Base-by-base conservation (phyloP, 1,140 invertebrate species). In the Cyclina sinensis region DNA sequence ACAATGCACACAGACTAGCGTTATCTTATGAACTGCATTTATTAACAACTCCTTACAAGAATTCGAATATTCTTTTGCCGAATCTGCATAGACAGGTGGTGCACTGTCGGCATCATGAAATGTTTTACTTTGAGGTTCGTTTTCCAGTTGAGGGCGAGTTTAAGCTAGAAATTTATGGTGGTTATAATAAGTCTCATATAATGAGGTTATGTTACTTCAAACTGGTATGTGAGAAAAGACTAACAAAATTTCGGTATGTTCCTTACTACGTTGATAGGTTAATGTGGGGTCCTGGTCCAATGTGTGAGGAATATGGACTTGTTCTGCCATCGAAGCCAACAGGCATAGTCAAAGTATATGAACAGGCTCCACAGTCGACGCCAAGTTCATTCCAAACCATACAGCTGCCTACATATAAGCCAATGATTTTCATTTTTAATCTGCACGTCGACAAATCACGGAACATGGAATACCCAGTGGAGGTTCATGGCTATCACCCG, bases 101-200 rank as follows among this genome's bases (percentile, higher is more conserved):
- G 2, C 54, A 78, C 27, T 54, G 68, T 27, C n/a, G 84, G 46
- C 70, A 86, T 65, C 57, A 79, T 48, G 70, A 86, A 2, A 35
- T 70, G 65, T 86, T 86, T 79, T 62, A 65, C 48, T 78, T 86
- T 57, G 84, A 86, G 35, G 30, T 86, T 4, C 51, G 51, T 46
- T 86, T 86, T 86, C 84, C 84, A 35, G 74, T 86, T 39, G 84
- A 86, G 79, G 84, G 84, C 21, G 37, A n/a, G 7, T 86, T 57
- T 30, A 78, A 48, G n/a, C 43, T 86, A 21, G 74, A 86, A 30
- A 78, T 86, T 16, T 18, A 32, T 32, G 84, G 84, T 65, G 84
- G 84, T 5, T 86, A 76, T 27, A n/a, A 86, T 32, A 65, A 65
- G 24, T 65, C 54, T 1, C 84, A 86, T 51, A 11, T 0, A 1